Evolutionary conservation across 2,113 vertebrate genomes (phyloP).

Genomic region (Anhinga anhinga): DNA sequence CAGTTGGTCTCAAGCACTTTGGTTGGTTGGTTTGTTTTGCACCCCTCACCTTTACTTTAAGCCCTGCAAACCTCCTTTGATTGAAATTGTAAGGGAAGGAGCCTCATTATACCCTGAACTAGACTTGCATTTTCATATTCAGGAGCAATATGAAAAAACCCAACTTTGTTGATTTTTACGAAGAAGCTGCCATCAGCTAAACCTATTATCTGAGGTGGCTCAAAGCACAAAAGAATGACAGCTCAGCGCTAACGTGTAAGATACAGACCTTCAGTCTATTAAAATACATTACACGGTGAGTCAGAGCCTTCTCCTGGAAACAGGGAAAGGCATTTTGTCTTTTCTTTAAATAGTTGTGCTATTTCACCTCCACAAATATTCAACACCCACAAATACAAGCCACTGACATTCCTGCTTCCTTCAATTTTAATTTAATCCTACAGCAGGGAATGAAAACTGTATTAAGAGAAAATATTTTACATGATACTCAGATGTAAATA

Average conservation of each 20-base stretch:
- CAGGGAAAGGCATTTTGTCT: not conserved
- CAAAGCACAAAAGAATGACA: not conserved
- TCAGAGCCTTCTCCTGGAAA: slow-evolving; percentile 2
- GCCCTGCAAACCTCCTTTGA: not conserved
- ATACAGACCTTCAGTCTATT: not conserved
- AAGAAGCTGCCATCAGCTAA: not conserved
- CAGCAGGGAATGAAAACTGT: not conserved
- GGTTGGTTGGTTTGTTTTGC: not conserved
- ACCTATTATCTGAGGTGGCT: not conserved
- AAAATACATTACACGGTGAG: not conserved
- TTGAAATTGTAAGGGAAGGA: not conserved
- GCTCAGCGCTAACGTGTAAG: not conserved
- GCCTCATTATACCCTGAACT: not conserved
- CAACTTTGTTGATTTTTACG: not conserved
- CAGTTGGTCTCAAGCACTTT: not conserved
- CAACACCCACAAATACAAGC: not conserved
- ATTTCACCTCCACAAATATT: not conserved
- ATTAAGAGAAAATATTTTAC: not conserved
- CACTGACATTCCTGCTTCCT: not conserved
- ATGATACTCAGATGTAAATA: not conserved
- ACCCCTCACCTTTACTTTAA: not conserved
- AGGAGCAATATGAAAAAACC: not conserved
- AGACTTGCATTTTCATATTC: not conserved
- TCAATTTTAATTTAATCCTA: not conserved
- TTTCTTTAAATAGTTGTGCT: not conserved